Evolutionary conservation across 2,797 vertebrate species (phyloP), one percentile per base, ranked within the genome.

Genomic region (Poecilia velifera): DNA sequence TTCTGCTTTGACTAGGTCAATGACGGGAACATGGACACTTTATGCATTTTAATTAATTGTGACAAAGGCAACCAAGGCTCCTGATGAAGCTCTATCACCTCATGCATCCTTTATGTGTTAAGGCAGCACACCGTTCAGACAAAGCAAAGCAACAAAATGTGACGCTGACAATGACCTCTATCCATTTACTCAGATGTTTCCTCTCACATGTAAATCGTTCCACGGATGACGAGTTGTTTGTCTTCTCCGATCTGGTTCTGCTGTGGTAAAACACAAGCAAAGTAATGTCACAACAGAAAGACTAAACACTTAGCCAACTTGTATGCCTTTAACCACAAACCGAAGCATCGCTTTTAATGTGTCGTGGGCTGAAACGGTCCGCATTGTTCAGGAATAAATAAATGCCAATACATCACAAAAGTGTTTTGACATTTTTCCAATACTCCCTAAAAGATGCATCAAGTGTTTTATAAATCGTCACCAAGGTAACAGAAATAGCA

Each of bases 401-500:
- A 84, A 85, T 84, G 72, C 47, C 77, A 82, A 70, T 34, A 76
- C 78, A 43, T 71, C 59, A 41, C 46, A 75, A 73, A 75, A 85
- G 78, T 87, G 76, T 79, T 86, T 74, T 86, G 81, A 78, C 72
- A 82, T 89, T 86, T 85, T 62, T 34, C 8, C 62, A 46, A 45
- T 57, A 4, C 25, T 70, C 46, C 57, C 55, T 80, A 71, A 81
- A 84, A 84, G 76, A 86, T 84, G 79, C 84, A 72, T 78, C 39
- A 20, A 86, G 81, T 78, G 73, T 82, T 90, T 71, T 85, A 4
- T 41, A 82, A 72, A 87, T 87, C 64, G 83, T 89, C 79, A 81
- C 84, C 88, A 90, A 81, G 82, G 88, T 82, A 90, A 92, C 90
- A 76, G 82, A 74, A 88, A 85, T 66, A 82, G 76, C 81, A 84